These are phyloP conservation scores for Pollimyrus isidori DNA, from an alignment of 2,113 vertebrate species.

Conservation along the genomic window DNA sequence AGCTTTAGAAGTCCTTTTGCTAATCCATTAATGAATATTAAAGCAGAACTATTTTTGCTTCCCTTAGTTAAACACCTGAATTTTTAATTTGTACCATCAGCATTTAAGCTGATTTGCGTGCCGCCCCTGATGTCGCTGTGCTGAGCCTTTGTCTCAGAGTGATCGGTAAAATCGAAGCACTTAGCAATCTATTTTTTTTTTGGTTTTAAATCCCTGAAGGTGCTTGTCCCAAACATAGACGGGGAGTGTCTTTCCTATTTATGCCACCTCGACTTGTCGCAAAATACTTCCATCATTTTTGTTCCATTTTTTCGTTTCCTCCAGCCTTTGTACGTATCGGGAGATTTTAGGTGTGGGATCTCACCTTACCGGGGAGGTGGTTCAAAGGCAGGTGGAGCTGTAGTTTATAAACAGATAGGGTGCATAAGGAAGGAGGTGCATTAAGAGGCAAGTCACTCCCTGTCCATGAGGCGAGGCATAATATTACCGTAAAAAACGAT, in stretches of 20 bases:
- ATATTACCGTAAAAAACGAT: not conserved
- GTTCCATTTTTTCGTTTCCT: not conserved
- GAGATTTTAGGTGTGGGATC: not conserved
- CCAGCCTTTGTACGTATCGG: not conserved
- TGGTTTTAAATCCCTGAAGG: not conserved
- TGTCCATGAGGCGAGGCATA: not conserved
- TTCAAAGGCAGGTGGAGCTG: not conserved
- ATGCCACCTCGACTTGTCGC: not conserved
- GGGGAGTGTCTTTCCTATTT: not conserved
- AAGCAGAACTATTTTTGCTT: slow-evolving; percentile 25
- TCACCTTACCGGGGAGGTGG: not conserved
- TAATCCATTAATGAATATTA: slow-evolving; percentile 27
- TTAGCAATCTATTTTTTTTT: not conserved
- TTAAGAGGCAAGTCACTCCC: not conserved
- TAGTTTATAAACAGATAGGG: not conserved
- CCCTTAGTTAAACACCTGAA: slow-evolving; percentile 20
- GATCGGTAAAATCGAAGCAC: not conserved
- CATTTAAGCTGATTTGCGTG: slow-evolving; percentile 1
- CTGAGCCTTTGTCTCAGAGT: not conserved
- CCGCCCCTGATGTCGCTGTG: not conserved
- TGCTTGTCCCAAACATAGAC: not conserved
- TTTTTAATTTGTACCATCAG: slow-evolving; percentile 21
- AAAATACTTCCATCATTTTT: not conserved
- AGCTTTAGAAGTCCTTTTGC: slow-evolving; percentile 12
- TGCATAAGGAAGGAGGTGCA: not conserved